phyloP scores from a whole-genome alignment of 2,888 invertebrate species.

The Sphaeridia pumilis region DNA sequence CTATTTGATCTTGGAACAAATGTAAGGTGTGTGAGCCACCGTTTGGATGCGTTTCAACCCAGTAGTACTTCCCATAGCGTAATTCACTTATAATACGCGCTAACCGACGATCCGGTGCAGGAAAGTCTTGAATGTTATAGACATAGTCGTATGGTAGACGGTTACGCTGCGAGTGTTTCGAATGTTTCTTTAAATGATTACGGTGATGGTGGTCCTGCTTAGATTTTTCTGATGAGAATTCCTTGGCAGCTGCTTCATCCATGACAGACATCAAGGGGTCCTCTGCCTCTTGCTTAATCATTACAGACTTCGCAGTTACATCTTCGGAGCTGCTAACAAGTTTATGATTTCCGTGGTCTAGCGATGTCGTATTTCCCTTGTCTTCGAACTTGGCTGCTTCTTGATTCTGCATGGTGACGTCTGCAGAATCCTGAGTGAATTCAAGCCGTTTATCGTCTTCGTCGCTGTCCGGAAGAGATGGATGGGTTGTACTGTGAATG shows the following conservation, averaged over 20 bases:
- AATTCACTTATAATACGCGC: conserved; percentile 41
- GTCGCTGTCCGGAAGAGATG: too few species aligned
- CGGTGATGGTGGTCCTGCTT: background rate
- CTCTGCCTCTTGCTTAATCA: background rate
- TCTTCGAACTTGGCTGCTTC: too few species aligned
- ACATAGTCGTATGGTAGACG: conserved; percentile 4
- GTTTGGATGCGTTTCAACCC: conserved; percentile 84
- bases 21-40: conserved; percentile 87
- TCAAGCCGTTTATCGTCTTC: too few species aligned
- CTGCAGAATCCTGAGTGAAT: too few species aligned
- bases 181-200: background rate
- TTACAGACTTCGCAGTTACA: background rate
- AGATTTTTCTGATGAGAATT: background rate
- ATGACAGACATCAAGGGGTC: background rate
- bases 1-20: conserved; percentile 81
- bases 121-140: conserved; percentile 9
- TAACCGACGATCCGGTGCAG: conserved; percentile 14
- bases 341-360: too few species aligned
- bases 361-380: too few species aligned
- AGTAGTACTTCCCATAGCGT: conserved; percentile 62
- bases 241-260: background rate
- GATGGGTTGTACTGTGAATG: background rate
- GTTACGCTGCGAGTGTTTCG: background rate
- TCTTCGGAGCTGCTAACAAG: background rate
- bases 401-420: too few species aligned